Conservation (phyloP, 2,888 invertebrate species). For the Hemistola chrysoprasaria region DNA sequence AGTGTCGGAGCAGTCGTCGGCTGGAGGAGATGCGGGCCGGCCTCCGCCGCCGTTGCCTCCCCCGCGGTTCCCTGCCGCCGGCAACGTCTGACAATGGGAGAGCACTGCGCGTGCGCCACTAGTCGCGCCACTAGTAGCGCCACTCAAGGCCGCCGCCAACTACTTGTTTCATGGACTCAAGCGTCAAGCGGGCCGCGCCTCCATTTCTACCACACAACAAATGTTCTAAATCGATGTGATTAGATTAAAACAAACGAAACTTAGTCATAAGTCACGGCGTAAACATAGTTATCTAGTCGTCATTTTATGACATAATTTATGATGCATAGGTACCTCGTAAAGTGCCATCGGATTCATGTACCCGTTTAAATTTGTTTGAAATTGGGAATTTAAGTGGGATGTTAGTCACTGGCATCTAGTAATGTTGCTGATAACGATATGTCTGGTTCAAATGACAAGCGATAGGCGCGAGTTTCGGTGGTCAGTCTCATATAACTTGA, state of each 20-base stretch:
- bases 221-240: conserved; percentile 82
- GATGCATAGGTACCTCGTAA: conserved; percentile 72
- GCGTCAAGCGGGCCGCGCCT: conserved; percentile 70
- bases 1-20: conserved; percentile 94
- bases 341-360: conserved; percentile 71
- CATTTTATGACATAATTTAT: conserved; percentile 77
- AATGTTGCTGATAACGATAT: conserved; percentile 19
- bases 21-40: conserved; percentile 85
- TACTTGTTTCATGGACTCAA: conserved; percentile 86
- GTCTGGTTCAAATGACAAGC: conserved; percentile 48
- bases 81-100: conserved; percentile 91
- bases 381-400: conserved; percentile 36
- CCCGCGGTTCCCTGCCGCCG: conserved; percentile 88
- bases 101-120: conserved; percentile 82
- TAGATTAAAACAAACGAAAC: conserved; percentile 70
- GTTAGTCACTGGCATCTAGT: conserved; percentile 10
- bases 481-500: too few species aligned
- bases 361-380: conserved; percentile 70
- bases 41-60: conserved; percentile 92
- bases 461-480: too few species aligned
- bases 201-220: conserved; percentile 79
- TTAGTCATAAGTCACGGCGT: conserved; percentile 75
- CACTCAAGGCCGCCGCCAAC: conserved; percentile 85
- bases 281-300: conserved; percentile 75
- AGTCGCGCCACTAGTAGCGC: conserved; percentile 82